Conservation (phyloP, 2,113 vertebrate species). For the Ovis aries region ARS-UI_Ramb_v3.0 NC_056074.1:27718001-27718500, state of each 20-base stretch:
- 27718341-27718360: neutral
- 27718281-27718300: neutral
- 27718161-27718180: neutral
- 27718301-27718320: neutral
- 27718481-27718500: neutral
- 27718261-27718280: neutral
- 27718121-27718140: neutral
- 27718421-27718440: neutral
- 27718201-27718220: neutral
- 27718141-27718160: constrained; percentile 44
- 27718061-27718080: neutral
- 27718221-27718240: neutral
- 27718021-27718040: neutral
- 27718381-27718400: neutral
- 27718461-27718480: no score
- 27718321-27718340: neutral
- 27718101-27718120: neutral
- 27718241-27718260: neutral
- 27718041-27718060: neutral
- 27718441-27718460: neutral
- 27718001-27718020: neutral
- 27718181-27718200: neutral
- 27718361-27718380: neutral
- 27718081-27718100: constrained; percentile 37
- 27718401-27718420: neutral